Evolutionary conservation across 1,140 invertebrate species (phyloP).

Genomic region (Drosophila virilis): DNA sequence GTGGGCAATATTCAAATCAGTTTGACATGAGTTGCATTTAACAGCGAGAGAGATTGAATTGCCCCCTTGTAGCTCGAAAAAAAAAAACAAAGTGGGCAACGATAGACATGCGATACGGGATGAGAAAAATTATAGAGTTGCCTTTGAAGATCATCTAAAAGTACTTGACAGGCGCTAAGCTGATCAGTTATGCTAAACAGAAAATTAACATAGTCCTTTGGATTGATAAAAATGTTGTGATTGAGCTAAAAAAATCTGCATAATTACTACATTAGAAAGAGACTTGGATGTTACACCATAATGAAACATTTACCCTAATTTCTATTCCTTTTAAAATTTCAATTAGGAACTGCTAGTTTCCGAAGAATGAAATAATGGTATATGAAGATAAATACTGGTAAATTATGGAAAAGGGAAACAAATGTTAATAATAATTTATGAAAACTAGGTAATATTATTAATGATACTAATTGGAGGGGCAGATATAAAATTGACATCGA

Average conservation of each 20-base stretch:
- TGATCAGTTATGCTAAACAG: constrained; percentile 17
- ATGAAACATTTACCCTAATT: too few species aligned
- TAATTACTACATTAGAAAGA: background rate
- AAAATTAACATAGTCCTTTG: constrained; percentile 36
- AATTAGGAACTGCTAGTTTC: too few species aligned
- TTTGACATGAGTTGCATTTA: constrained; percentile 47
- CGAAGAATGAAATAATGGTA: too few species aligned
- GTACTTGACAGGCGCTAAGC: constrained; percentile 43
- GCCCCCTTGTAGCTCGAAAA: constrained; percentile 2
- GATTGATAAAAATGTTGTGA: constrained; percentile 26
- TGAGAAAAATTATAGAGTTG: background rate
- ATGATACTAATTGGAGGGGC: too few species aligned
- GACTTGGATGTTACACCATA: too few species aligned
- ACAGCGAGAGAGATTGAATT: constrained; percentile 36
- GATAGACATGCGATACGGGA: constrained; percentile 28
- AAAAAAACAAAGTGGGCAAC: constrained; percentile 2
- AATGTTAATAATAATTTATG: too few species aligned
- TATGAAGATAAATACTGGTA: too few species aligned
- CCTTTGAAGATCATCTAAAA: background rate
- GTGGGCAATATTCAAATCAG: constrained; percentile 75
- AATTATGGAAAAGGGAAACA: too few species aligned
- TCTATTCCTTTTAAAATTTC: too few species aligned
- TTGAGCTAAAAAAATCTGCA: constrained; percentile 26
- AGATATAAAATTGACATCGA: too few species aligned
- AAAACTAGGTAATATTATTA: too few species aligned